Evolutionary conservation across 2,888 invertebrate species (phyloP).

Genomic region (Ochlodes sylvanus): DNA sequence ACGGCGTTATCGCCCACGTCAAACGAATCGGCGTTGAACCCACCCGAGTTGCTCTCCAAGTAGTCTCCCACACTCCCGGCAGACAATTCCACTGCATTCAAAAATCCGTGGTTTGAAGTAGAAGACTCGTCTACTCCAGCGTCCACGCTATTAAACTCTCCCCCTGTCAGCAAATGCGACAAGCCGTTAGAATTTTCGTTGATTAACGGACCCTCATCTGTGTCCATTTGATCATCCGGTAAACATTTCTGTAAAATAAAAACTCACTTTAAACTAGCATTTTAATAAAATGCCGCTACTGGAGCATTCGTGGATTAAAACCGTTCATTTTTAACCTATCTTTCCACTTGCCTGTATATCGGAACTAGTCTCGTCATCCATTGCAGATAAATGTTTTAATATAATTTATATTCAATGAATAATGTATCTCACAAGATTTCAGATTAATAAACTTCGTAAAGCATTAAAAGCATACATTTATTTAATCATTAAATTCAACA

Average conservation of each 20-base stretch:
- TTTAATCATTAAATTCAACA: conserved; percentile 3
- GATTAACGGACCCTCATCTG: conserved; percentile 76
- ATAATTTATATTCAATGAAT: conserved; percentile 7
- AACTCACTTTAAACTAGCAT: not conserved
- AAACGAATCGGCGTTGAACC: conserved; percentile 70
- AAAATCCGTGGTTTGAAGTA: conserved; percentile 76
- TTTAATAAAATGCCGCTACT: not conserved
- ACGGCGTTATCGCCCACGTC: conserved; percentile 80
- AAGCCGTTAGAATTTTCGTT: conserved; percentile 79
- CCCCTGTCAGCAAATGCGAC: conserved; percentile 76
- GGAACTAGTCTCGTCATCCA: conserved; percentile 73
- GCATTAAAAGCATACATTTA: not conserved
- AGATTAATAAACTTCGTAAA: conserved; percentile 2
- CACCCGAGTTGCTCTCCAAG: conserved; percentile 69
- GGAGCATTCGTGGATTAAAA: conserved; percentile 1
- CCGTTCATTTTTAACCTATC: conserved; percentile 42
- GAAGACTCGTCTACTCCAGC: conserved; percentile 75
- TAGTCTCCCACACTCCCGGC: conserved; percentile 78
- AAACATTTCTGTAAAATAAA: conserved; percentile 67
- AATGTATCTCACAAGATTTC: conserved; percentile 9
- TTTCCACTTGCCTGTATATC: conserved; percentile 68
- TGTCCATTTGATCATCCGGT: conserved; percentile 74
- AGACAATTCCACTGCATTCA: conserved; percentile 79
- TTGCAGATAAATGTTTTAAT: conserved; percentile 37
- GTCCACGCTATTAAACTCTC: conserved; percentile 78